phyloP scores from a whole-genome alignment of 2,888 invertebrate species.

The Epiperipatus broadwayi region DNA sequence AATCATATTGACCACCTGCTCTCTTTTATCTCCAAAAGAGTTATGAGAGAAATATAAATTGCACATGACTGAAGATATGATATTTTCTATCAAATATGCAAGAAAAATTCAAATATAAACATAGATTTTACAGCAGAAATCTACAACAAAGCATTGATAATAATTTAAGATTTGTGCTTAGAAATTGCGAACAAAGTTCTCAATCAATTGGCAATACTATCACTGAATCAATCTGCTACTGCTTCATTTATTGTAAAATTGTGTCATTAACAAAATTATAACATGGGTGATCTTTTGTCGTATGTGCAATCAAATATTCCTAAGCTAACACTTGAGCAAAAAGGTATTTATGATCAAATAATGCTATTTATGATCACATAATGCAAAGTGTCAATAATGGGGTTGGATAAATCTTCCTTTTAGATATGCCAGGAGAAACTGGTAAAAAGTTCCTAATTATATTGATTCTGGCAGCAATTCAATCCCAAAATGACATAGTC shows the following conservation, averaged over 20 bases:
- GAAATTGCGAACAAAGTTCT: too few relatives aligned
- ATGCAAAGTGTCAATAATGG: conserved; percentile 9
- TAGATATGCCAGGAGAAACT: conserved; percentile 28
- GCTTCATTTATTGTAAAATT: too few relatives aligned
- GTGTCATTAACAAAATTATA: too few relatives aligned
- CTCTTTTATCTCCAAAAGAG: conserved; percentile 18
- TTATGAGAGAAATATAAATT: conserved; percentile 20
- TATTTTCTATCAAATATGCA: conserved; percentile 14
- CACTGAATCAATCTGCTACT: too few relatives aligned
- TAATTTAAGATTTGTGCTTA: too few relatives aligned
- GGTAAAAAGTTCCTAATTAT: conserved; percentile 29
- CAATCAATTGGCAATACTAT: too few relatives aligned
- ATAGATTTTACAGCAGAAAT: too few relatives aligned
- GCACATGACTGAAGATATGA: conserved; percentile 20
- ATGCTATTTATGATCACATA: too few relatives aligned
- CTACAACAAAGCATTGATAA: too few relatives aligned
- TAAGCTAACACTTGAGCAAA: not conserved
- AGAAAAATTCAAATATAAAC: too few relatives aligned
- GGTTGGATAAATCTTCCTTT: conserved; percentile 18
- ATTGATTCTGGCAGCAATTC: conserved; percentile 24
- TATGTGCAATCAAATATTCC: too few relatives aligned
- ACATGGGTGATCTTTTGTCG: too few relatives aligned
- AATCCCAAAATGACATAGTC: conserved; percentile 22
- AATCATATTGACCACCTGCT: conserved; percentile 18
- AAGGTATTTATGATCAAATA: conserved; percentile 14